A percentile compares a stretch with the other conserved stretches of the same genome.
These are phyloP conservation scores for Elachura formosa DNA, from an alignment of 2,113 vertebrate genomes.

Conservation along the genomic window DNA sequence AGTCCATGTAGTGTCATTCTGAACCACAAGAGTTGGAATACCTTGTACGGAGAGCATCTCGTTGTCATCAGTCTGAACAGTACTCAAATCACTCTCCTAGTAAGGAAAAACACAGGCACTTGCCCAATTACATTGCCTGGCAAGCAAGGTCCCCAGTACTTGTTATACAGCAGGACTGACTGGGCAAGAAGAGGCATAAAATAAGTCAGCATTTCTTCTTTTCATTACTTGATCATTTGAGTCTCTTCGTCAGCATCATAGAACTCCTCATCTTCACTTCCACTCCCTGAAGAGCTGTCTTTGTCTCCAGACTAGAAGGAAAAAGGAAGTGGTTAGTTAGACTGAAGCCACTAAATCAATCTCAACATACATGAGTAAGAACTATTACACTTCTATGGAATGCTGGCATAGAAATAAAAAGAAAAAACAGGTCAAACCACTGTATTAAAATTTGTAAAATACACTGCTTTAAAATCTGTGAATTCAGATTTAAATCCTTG, in stretches of 20 bases:
- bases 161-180: background rate
- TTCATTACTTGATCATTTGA: conserved; percentile 74
- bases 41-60: background rate
- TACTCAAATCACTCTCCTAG: background rate
- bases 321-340: background rate
- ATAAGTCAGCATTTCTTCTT: background rate
- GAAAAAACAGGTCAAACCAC: background rate
- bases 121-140: background rate
- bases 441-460: background rate
- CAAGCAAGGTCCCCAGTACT: background rate
- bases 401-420: background rate
- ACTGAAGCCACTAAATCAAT: background rate
- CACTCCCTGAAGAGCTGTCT: conserved; percentile 50
- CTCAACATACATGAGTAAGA: background rate
- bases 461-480: too few species aligned
- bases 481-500: background rate
- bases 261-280: conserved; percentile 75
- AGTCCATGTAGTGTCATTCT: background rate
- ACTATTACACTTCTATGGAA: background rate
- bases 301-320: conserved; percentile 57
- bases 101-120: background rate
- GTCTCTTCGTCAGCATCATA: conserved; percentile 76
- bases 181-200: background rate
- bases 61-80: background rate
- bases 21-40: background rate